Base-by-base conservation (phyloP, 2,888 invertebrate species). In the Sicus ferrugineus region DNA sequence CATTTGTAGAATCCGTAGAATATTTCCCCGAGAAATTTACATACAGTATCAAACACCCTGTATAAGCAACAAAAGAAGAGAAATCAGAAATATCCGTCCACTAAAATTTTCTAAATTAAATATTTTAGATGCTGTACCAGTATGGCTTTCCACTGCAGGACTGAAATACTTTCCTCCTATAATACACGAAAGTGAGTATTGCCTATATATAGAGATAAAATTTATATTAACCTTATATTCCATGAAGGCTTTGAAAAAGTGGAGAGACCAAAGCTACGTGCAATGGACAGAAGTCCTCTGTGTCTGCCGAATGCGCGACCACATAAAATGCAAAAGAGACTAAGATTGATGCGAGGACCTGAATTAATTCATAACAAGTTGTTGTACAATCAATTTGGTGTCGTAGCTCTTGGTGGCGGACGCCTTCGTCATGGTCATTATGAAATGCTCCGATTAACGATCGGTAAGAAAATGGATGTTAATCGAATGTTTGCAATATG, bases 401-500 rank as follows among this genome's bases (percentile, higher is more conserved):
- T 99, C 74, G 88, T 97, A 84, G 96, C 97, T 9, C 86, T 90
- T 16, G 88, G 90, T 23, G 98, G 97, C 66, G 97, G 97, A 0
- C 89, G 95, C 75, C 78, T 98, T 76, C 88, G 88, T 70, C 88
- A 88, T 83, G 90, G 91, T 56, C 97, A 98, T 84, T 91, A 94
- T 83, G 97, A 98, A 87, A 92, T 95, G 92, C 89, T 95, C 30
- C 91, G 98, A 81, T 84, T 84, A 11, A 87, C 87, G 9, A 87
- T 98, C 31, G 92, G 93, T 68, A 88, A 93, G 62, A 92, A 92
- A 79, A 88, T 98, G 79, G 92, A 97, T 77, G 85, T 88, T 23
- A 90, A 88, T 73, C 89, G 90, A 77, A 95, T 94, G 92, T 99
- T 98, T 88, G 96, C 97, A 0, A 87, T 95, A 34, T 99, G 98